Base-by-base conservation (phyloP, 2,113 vertebrate species). In the Amphiprion percula region DNA sequence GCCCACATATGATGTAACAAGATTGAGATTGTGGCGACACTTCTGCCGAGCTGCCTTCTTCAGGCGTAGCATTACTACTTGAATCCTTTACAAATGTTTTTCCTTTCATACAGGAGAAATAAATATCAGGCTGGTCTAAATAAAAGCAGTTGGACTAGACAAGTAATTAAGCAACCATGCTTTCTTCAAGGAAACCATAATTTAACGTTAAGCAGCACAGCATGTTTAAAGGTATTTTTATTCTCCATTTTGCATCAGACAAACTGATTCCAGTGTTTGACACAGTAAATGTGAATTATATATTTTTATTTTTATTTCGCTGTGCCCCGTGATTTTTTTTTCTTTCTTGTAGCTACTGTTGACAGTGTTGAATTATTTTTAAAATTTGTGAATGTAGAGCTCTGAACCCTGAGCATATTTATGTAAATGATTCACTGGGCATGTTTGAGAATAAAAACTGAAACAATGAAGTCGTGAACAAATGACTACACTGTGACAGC, bases 301-400 rank as follows among this genome's bases (percentile, higher is more conserved):
- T 50, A 50, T 50, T 50, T 50, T 5, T 50, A 50, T 50, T 50
- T 50, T 5, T 60, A 59, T 19, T 60, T 69, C 54, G 5, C 1
- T 5, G 28, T 59, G 55, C 23, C 1, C 2, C 3, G 28, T 58
- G 11, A 14, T 1, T 12, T 49, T 63, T 52, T 63, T 66, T 58
- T 26, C 15, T 21, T 64, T 49, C 8, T 60, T 76, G 72, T 64
- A 33, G 62, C 21, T 37, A 19, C 50, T 30, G 10, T 44, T 46
- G 24, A 66, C 2, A 52, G 28, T 44, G 1, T 19, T 61, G 12
- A 24, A 55, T 12, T 58, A 11, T 30, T 65, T 11, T 12, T 10
- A 12, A 39, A 39, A 4, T 39, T 33, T 86, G 73, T 86, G 56
- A 85, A 68, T 83, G 65, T 87, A 28, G 15, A 33, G 30, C 61